Evolutionary conservation across 2,797 vertebrate species (phyloP).

Genomic region (Syngnathus acus): DNA sequence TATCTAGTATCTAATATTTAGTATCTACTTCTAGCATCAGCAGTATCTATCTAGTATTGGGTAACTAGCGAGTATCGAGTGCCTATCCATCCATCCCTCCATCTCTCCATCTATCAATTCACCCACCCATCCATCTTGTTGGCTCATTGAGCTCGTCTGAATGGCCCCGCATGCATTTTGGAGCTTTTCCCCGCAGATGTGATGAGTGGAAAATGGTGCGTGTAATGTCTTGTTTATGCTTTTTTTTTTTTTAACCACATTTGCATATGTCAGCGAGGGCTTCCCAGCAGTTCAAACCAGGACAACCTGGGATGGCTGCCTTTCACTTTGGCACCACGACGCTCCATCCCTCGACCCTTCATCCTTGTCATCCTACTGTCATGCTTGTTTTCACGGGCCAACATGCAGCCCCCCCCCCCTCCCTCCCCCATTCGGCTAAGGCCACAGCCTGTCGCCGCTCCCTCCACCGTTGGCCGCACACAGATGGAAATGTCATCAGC

Average conservation of each 20-base stretch:
- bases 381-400: neutral
- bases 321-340: conserved; percentile 43
- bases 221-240: conserved; percentile 6
- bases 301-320: conserved; percentile 71
- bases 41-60: too few species aligned
- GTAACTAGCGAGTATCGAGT: too few species aligned
- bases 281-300: conserved; percentile 45
- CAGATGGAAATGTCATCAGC: conserved; percentile 98
- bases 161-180: neutral
- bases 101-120: too few species aligned
- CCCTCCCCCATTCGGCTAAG: conserved; percentile 43
- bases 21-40: too few species aligned
- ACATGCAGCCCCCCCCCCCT: conserved; percentile 29
- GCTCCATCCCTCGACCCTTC: conserved; percentile 27
- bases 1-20: too few species aligned
- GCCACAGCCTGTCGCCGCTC: conserved; percentile 70
- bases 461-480: conserved; percentile 78
- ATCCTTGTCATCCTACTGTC: conserved; percentile 21
- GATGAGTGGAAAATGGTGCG: conserved; percentile 8
- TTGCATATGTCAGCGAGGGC: conserved; percentile 20
- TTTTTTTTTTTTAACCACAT: neutral
- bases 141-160: neutral
- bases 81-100: too few species aligned
- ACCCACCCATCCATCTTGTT: too few species aligned
- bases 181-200: neutral